Evolutionary conservation across 2,888 invertebrate species (phyloP).

Genomic region (Nomada ruficornis): DNA sequence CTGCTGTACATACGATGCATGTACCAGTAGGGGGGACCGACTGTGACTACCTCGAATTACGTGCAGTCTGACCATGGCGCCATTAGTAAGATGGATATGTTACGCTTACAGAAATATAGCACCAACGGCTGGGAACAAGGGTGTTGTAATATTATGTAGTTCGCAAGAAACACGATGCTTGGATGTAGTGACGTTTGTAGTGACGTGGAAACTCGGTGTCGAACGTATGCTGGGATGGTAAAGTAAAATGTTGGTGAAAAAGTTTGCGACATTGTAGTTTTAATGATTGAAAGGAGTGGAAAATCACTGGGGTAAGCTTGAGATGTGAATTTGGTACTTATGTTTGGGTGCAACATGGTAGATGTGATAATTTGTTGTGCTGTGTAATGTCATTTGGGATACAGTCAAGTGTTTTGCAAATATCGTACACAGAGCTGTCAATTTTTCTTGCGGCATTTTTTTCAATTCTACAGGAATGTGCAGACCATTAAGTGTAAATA

Average conservation of each 20-base stretch:
- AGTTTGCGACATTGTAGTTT: not conserved
- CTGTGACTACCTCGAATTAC: constrained; percentile 63
- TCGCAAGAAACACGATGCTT: not conserved
- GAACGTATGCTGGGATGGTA: not conserved
- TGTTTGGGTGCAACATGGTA: too few relatives aligned
- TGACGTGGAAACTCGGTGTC: not conserved
- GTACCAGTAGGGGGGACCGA: constrained; percentile 13
- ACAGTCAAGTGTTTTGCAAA: too few relatives aligned
- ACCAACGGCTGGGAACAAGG: constrained; percentile 15
- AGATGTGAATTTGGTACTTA: too few relatives aligned
- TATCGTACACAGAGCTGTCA: too few relatives aligned
- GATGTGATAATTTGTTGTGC: too few relatives aligned
- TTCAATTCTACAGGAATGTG: too few relatives aligned
- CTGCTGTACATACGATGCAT: constrained; percentile 17
- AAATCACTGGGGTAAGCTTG: too few relatives aligned
- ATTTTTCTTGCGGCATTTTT: too few relatives aligned
- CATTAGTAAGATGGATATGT: constrained; percentile 59
- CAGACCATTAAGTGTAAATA: too few relatives aligned
- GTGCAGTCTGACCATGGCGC: constrained; percentile 50
- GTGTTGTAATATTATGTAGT: constrained; percentile 6
- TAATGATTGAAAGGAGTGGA: too few relatives aligned
- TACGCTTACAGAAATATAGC: constrained; percentile 47
- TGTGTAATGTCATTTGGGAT: too few relatives aligned
- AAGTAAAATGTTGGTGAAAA: not conserved
- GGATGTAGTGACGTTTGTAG: not conserved